A percentile compares a stretch with the other conserved stretches of the same genome.
These are phyloP conservation scores for Perca fluviatilis DNA, from an alignment of 2,113 vertebrate genomes.

Conservation along the genomic window DNA sequence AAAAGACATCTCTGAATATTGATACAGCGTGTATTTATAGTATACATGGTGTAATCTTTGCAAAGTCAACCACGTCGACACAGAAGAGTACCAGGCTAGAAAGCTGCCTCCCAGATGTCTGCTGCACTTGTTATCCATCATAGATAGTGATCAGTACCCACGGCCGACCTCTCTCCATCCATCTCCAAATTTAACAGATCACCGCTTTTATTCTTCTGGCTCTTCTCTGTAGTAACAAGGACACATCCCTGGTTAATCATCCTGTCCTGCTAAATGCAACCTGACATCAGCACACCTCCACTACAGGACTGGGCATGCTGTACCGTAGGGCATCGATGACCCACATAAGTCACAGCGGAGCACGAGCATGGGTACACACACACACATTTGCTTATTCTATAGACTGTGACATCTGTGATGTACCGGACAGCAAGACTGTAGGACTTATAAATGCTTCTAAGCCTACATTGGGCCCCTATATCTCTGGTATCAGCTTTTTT, in stretches of 20 bases:
- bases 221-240: slow-evolving; percentile 56
- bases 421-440: slow-evolving; percentile 18
- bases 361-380: slow-evolving; percentile 35
- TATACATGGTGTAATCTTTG: slow-evolving; percentile 5
- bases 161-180: slow-evolving; percentile 47
- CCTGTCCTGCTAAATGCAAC: slow-evolving; percentile 56
- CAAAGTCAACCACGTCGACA: background rate
- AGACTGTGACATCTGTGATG: slow-evolving; percentile 63
- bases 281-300: slow-evolving; percentile 74
- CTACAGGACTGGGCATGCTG: slow-evolving; percentile 61
- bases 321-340: slow-evolving; percentile 73
- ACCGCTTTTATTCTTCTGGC: slow-evolving; percentile 40
- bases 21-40: background rate
- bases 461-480: background rate
- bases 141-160: slow-evolving; percentile 35
- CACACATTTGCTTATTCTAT: slow-evolving; percentile 35
- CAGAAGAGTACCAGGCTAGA: background rate
- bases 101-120: slow-evolving; percentile 24
- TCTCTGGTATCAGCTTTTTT: background rate
- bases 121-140: slow-evolving; percentile 43
- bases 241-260: slow-evolving; percentile 62
- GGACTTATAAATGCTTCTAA: slow-evolving; percentile 39
- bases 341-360: slow-evolving; percentile 73
- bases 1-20: slow-evolving; percentile 10
- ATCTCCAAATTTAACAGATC: slow-evolving; percentile 44